Conservation (phyloP, 2,797 vertebrate genomes). For the Lagocephalus sceleratus region DNA sequence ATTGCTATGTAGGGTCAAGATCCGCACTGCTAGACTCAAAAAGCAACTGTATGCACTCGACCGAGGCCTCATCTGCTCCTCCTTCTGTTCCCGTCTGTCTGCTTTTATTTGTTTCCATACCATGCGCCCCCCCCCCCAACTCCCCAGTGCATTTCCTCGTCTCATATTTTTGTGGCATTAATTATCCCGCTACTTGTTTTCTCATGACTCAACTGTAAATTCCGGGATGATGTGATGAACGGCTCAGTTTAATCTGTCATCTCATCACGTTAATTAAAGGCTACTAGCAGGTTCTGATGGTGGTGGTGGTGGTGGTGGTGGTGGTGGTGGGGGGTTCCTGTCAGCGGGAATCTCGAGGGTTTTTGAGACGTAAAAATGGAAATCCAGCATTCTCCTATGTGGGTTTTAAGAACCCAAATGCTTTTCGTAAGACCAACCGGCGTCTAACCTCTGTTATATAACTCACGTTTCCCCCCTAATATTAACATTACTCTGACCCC, state of each 20-base stretch:
- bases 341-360: conserved; percentile 27
- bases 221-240: conserved; percentile 15
- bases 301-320: not conserved
- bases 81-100: conserved; percentile 4
- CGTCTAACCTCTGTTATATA: conserved; percentile 5
- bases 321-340: not conserved
- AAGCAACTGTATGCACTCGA: conserved; percentile 17
- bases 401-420: not conserved
- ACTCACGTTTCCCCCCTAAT: conserved; percentile 21
- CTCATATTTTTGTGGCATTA: conserved; percentile 39
- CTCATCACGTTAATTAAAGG: conserved; percentile 40
- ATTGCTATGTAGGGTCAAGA: conserved; percentile 45
- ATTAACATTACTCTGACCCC: conserved; percentile 37
- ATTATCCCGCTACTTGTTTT: conserved; percentile 42
- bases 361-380: conserved; percentile 1
- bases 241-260: conserved; percentile 32
- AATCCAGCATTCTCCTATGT: conserved; percentile 26
- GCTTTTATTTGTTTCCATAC: conserved; percentile 17
- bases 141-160: no score
- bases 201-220: conserved; percentile 52
- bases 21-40: conserved; percentile 30
- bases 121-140: conserved; percentile 14
- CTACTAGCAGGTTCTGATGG: conserved; percentile 29
- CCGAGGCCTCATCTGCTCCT: conserved; percentile 15
- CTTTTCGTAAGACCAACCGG: conserved; percentile 8